Base-by-base conservation (phyloP, 1,140 invertebrate species). In the Melanaphis sacchari region DNA sequence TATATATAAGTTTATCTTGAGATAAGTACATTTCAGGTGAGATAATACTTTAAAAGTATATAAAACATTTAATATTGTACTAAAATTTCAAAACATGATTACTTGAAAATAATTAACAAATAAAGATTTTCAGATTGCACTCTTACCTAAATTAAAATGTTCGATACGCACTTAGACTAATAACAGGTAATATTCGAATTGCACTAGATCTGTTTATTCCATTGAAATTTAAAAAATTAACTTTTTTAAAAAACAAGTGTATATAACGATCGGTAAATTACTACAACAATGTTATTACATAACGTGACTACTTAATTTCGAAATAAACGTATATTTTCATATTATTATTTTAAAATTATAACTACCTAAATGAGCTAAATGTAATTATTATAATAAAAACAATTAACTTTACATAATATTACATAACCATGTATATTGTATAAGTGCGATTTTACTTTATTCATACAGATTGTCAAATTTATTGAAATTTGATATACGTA, bases 401-500 rank as follows among this genome's bases (percentile, higher is more conserved):
- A 66, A 66, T n/a, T 15, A 9, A 66, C 26, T 59, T 59, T 31
- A 8, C 9, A 43, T 43, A n/a, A n/a, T n/a, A n/a, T n/a, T n/a
- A n/a, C n/a, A 66, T n/a, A 76, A n/a, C 18, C 4, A 0, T 76
- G 6, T n/a, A 31, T 31, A 2, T 66, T 9, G 15, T 66, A 1
- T 76, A n/a, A n/a, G 15, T 6, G 31, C 15, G 18, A 15, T 76
- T 76, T 6, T 0, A 66, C 11, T 11, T n/a, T 66, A n/a, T 18
- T 4, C 0, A n/a, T 31, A 76, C 4, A 76, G 31, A 15, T 18
- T 0, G 15, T 76, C 0, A n/a, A 1, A 21, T 76, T n/a, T 46
- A 3, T 31, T 40, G 21, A 43, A 46, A n/a, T 46, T 11, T 1
- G 8, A 6, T 22, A 38, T 90, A 96, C 97, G 96, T 96, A 98